Base-by-base conservation (phyloP, 1,140 invertebrate genomes). In the Drosophila prosaltans region DNA sequence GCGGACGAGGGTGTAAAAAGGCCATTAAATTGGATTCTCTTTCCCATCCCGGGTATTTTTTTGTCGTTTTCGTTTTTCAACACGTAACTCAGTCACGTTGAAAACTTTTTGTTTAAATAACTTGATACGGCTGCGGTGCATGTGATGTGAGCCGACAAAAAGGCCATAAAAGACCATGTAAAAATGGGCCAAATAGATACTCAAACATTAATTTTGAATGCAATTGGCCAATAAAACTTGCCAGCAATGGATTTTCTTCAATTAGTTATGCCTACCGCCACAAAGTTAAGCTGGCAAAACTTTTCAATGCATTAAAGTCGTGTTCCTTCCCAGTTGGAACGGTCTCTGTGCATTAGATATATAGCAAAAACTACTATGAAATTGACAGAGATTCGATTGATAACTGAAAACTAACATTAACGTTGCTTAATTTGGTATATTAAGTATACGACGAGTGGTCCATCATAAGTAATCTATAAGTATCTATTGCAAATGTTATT, bases 81-180 rank as follows among this genome's bases (percentile, higher is more conserved):
- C 57, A 59, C 57, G 16, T 39, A 62, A 11, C 39, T 63, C 48
- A 61, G 78, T 70, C 78, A 80, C 78, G 79, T 86, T 85, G 82
- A 58, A 80, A 86, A 86, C 83, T 86, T 86, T 88, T 83, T 36
- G 3, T 36, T 80, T 43, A 70, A 80, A 79, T 76, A 83, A 88
- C 69, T 88, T 88, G 58, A 63, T 59, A 59, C 48, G 57, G 62
- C 40, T 48, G 48, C 45, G 57, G 48, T 74, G 21, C 74, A 32
- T 51, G 45, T 26, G 21, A 62, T 62, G 60, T 43, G 60, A 41
- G 39, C 60, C 57, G 36, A 16, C 28, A 39, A 39, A 54, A 59
- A 39, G 21, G 32, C 36, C 57, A 59, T 39, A 39, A 39, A 59
- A 59, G 45, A 26, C 9, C 45, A 51, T 51, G 45, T 26, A 51